Evolutionary conservation across 2,888 invertebrate species (phyloP).

Genomic region (Lucinisca nassula): DNA sequence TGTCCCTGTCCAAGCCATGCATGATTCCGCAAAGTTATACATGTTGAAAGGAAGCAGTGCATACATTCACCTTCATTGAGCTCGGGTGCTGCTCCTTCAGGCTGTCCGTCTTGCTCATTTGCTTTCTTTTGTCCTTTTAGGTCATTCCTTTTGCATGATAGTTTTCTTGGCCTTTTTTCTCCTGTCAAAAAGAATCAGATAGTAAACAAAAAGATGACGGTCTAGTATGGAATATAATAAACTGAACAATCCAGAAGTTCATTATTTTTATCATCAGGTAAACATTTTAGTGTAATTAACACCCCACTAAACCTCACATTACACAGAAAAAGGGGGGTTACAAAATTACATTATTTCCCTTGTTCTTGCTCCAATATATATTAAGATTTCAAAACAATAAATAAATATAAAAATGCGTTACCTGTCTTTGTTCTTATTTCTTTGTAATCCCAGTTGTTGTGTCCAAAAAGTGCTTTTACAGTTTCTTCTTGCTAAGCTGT

Average conservation of each 20-base stretch:
- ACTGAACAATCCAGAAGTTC: too few species aligned
- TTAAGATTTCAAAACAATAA: background rate
- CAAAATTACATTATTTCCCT: too few species aligned
- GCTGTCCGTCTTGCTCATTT: background rate
- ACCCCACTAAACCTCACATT: too few species aligned
- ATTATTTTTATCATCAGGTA: too few species aligned
- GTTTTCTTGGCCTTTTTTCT: background rate
- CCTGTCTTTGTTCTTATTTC: background rate
- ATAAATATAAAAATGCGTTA: background rate
- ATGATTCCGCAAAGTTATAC: background rate
- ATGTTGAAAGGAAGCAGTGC: background rate
- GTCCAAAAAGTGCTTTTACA: background rate
- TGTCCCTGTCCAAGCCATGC: background rate
- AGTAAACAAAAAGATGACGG: too few species aligned
- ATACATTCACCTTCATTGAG: background rate
- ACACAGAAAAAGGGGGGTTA: too few species aligned
- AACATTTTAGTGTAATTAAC: too few species aligned
- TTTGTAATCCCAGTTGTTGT: background rate
- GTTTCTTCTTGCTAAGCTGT: background rate
- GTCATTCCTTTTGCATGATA: background rate
- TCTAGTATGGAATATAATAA: too few species aligned
- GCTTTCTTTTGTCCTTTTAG: background rate
- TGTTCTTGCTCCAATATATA: too few species aligned
- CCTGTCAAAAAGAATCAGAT: background rate
- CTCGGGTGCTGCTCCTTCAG: background rate